Evolutionary conservation across 2,113 vertebrate species (phyloP).

Genomic region (Eolophus roseicapilla): DNA sequence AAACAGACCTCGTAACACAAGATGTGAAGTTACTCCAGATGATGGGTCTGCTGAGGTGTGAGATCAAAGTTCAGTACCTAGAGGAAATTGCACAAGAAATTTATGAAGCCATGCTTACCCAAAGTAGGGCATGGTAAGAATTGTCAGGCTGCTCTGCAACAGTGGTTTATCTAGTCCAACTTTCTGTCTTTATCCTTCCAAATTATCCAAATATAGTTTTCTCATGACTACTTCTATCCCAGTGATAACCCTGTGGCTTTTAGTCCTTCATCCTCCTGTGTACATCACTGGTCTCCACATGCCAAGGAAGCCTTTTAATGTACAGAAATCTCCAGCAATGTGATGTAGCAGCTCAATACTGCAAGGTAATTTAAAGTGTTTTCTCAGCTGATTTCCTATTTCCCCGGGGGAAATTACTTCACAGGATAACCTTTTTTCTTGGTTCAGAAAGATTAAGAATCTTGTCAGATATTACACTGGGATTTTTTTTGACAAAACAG

Average conservation of each 20-base stretch:
- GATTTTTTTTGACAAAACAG: background rate
- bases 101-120: background rate
- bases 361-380: conserved; percentile 22
- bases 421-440: background rate
- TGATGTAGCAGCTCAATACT: background rate
- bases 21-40: background rate
- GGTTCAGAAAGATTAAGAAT: background rate
- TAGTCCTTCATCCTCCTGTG: background rate
- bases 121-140: background rate
- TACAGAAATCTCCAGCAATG: conserved; percentile 5
- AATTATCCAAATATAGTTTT: background rate
- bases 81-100: background rate
- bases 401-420: conserved; percentile 16
- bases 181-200: background rate
- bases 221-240: background rate
- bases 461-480: background rate
- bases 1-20: background rate
- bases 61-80: background rate
- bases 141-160: background rate
- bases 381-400: conserved; percentile 37
- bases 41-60: background rate
- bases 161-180: background rate
- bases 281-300: background rate
- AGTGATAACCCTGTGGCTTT: background rate
- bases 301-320: background rate